Conservation (phyloP, 2,113 vertebrate genomes). For the Lonchura striata region DNA sequence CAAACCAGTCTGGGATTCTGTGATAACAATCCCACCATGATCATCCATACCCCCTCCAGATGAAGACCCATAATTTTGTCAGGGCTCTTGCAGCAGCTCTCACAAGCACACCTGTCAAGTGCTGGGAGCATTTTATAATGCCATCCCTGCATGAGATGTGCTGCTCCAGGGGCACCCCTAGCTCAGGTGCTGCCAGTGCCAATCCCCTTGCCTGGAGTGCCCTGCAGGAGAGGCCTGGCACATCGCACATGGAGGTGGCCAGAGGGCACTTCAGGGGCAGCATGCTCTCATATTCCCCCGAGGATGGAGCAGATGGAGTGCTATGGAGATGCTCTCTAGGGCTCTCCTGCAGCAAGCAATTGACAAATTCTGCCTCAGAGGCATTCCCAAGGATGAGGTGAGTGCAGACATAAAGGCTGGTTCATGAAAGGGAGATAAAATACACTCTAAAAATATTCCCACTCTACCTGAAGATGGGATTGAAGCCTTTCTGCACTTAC, state of each 20-base stretch:
- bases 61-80: neutral
- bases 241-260: neutral
- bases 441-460: neutral
- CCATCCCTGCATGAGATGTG: too few relatives aligned
- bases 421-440: neutral
- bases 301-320: conserved; percentile 33
- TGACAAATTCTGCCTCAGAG: neutral
- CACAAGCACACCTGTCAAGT: neutral
- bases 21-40: neutral
- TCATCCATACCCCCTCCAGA: neutral
- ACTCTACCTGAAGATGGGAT: neutral
- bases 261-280: neutral
- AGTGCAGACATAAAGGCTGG: neutral
- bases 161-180: neutral
- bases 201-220: neutral
- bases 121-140: neutral
- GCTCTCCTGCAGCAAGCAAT: neutral
- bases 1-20: neutral
- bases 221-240: conserved; percentile 3
- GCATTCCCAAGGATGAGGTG: neutral
- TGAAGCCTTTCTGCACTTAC: neutral
- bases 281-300: neutral
- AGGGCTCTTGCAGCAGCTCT: neutral
- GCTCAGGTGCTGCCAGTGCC: neutral
- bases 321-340: neutral